A percentile compares a stretch with the other conserved stretches of the same genome.
phyloP scores from a whole-genome alignment of 1,140 invertebrate species.

The Copidosoma floridanum region DNA sequence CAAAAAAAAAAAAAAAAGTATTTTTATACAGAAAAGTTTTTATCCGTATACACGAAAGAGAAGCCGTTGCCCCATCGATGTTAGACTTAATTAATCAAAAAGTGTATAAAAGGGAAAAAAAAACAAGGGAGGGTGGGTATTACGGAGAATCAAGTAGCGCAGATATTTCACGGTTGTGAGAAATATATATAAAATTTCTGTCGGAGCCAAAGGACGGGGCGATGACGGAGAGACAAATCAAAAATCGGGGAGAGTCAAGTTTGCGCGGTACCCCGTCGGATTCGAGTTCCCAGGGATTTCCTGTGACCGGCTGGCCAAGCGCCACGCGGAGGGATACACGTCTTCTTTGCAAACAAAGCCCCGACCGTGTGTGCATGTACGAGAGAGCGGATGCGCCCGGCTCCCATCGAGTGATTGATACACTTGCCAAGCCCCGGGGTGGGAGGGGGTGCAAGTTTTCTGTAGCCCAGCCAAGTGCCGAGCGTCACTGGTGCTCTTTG shows the following conservation, averaged over 20 bases:
- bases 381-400: neutral
- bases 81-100: slow-evolving; percentile 12
- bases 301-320: slow-evolving; percentile 40
- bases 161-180: neutral
- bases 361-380: neutral
- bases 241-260: neutral
- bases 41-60: too few relatives aligned
- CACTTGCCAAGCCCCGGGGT: slow-evolving; percentile 47
- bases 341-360: slow-evolving; percentile 42
- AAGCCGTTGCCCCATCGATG: too few relatives aligned
- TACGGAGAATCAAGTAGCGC: too few relatives aligned
- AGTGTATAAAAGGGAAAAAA: too few relatives aligned
- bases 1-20: too few relatives aligned
- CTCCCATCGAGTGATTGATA: slow-evolving; percentile 48
- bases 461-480: slow-evolving; percentile 44
- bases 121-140: too few relatives aligned
- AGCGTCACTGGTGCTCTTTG: too few relatives aligned
- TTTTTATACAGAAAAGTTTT: too few relatives aligned
- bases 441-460: slow-evolving; percentile 48
- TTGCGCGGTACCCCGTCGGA: neutral
- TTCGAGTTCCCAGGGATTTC: slow-evolving; percentile 29
- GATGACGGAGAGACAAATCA: slow-evolving; percentile 4
- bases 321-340: slow-evolving; percentile 39
- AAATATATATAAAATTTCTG: slow-evolving; percentile 14
- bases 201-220: slow-evolving; percentile 1